Evolutionary conservation across 2,888 invertebrate species (phyloP), one percentile per base, ranked within the genome.

Genomic region (Philopedon plagiatum): DNA sequence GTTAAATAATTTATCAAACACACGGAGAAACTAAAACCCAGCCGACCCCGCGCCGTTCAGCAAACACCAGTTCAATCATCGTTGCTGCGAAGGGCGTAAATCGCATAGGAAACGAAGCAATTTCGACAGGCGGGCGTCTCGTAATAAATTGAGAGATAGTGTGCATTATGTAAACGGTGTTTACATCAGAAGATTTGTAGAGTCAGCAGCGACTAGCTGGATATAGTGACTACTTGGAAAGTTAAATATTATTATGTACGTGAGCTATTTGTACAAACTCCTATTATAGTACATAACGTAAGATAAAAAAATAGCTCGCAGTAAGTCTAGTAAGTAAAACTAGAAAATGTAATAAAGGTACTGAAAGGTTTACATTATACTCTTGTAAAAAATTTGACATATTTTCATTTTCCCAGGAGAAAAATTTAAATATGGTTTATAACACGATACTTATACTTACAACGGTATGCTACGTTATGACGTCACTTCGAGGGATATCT

Each of bases 31-130:
- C 62, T 63, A 63, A 57, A 69, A 7, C 19, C n/a, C 15, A n/a
- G 41, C 23, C 57, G 63, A 7, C 19, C n/a, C 15, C 23, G 41
- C 23, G 23, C n/a, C 39, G 54, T 44, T 62, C 18, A 26, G 63
- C 62, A 63, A 62, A 70, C 63, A 71, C 44, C 61, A 71, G 71
- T 71, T 71, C 71, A 64, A 71, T 71, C 71, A 65, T 65, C 65
- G 46, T 34, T 39, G 5, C 60, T 58, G 44, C 39, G 56, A 61
- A 67, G 64, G 67, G 72, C 69, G 74, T 69, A 76, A 76, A 76
- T 76, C 58, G 72, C 60, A 75, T 74, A 74, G 75, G 75, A 76
- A 76, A 76, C 75, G 74, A 74, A 73, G 76, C 74, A 75, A 75
- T 76, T 76, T 76, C 74, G 71, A 66, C 73, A 73, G 64, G 61